Evolutionary conservation across 2,797 vertebrate genomes (phyloP).

Genomic region (Coranthus polyacanthus): DNA sequence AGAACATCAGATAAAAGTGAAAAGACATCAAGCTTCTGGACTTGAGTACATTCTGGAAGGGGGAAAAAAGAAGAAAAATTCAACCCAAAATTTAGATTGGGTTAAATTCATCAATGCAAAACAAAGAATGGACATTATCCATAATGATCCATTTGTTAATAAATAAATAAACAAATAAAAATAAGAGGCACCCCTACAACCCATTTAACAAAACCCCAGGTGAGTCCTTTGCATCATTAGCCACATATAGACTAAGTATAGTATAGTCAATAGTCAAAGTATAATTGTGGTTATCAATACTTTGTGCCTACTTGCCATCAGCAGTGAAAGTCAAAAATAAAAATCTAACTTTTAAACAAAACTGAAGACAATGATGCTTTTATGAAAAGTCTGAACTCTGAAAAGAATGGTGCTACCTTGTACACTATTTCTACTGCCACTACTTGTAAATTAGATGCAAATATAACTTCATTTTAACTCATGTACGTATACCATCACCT

Average conservation of each 20-base stretch:
- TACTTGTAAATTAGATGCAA: too few relatives aligned
- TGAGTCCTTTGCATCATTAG: too few relatives aligned
- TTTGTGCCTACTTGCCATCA: neutral
- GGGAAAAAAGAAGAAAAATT: conserved; percentile 3
- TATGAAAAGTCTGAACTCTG: neutral
- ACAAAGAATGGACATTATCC: neutral
- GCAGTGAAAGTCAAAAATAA: neutral
- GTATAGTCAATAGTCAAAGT: too few relatives aligned
- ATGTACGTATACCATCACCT: too few relatives aligned
- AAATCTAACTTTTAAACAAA: neutral
- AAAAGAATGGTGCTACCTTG: too few relatives aligned
- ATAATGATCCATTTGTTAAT: neutral
- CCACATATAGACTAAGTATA: too few relatives aligned
- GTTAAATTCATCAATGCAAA: conserved; percentile 11
- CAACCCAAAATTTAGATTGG: neutral
- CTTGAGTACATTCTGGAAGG: conserved; percentile 23
- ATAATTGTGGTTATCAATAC: neutral
- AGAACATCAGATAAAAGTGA: conserved; percentile 30
- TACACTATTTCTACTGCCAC: too few relatives aligned
- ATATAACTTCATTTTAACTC: too few relatives aligned
- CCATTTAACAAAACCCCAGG: neutral
- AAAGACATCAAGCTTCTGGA: conserved; percentile 26
- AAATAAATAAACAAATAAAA: neutral
- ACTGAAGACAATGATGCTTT: too few relatives aligned
- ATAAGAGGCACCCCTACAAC: neutral